Percentiles rank a stretch among this genome's conserved stretches.
phyloP scores from a whole-genome alignment of 2,113 vertebrate species.

The Cygnus atratus region DNA sequence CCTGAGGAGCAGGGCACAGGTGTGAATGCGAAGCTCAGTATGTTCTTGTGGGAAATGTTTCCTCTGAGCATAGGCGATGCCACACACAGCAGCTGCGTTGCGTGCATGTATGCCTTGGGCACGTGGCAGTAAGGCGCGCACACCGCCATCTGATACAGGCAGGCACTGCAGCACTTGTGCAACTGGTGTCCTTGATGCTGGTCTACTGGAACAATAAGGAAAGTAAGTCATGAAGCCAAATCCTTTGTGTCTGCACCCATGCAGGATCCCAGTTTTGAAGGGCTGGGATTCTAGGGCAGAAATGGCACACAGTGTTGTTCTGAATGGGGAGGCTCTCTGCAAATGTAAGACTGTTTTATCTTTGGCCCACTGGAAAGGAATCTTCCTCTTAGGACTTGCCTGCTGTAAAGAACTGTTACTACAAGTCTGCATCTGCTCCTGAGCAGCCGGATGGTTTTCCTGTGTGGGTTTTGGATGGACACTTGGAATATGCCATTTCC shows the following conservation, averaged over 20 bases:
- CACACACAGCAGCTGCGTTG: not conserved
- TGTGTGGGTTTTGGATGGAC: not conserved
- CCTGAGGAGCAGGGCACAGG: not conserved
- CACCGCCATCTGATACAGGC: not conserved
- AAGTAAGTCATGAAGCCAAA: not conserved
- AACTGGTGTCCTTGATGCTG: not conserved
- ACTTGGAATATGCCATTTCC: not conserved
- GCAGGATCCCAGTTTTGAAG: not conserved
- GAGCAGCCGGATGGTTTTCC: not conserved
- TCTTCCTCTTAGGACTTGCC: not conserved
- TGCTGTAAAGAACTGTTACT: not conserved
- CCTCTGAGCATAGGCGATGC: not conserved
- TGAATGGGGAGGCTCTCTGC: not conserved
- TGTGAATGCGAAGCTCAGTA: conserved; percentile 3
- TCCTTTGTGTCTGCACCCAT: not conserved
- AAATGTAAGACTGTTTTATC: no score
- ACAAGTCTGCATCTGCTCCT: not conserved
- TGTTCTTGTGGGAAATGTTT: conserved; percentile 38
- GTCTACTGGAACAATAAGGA: not conserved
- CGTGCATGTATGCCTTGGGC: accelerated
- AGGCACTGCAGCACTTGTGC: not conserved
- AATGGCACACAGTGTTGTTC: accelerated
- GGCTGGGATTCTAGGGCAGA: not conserved
- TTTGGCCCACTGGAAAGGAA: not conserved
- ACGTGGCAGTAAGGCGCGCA: not conserved